Base-by-base conservation (phyloP, 2,113 vertebrate genomes). In the Solea solea region DNA sequence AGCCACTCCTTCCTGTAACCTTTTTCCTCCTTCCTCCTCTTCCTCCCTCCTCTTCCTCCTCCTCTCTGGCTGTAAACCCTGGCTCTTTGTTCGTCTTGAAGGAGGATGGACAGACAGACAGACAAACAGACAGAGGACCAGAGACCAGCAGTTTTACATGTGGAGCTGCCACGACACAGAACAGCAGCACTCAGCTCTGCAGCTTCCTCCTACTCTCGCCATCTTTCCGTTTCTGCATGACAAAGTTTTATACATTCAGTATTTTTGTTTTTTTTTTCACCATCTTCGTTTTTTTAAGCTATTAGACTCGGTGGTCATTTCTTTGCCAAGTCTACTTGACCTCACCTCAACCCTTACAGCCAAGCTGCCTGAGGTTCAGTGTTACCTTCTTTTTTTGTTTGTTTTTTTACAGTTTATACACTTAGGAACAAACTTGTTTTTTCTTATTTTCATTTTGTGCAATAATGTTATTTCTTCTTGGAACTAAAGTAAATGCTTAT, bases 401-500 rank as follows among this genome's bases (percentile, higher is more conserved):
- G n/a, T n/a, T 77, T 73, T 72, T 70, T 80, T 27, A 74, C 66
- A 72, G 45, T 67, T 78, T 60, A 66, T 68, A 71, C 73, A 94
- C 58, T 76, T 83, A 74, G 55, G 66, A 81, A 79, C 74, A 81
- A 81, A 73, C 13, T 0, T 11, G 14, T 11, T 48, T 12, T 2
- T 48, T 48, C 5, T 4, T 83, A 82, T 81, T 84, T 92, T 95
- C 82, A 67, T 94, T 95, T 96, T 94, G 96, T 98, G 96, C 97
- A 98, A 97, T 99, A 97, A 95, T 92, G 93, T 88, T 69, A 3
- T 67, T 75, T 64, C 54, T 67, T 81, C 81, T 86, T 50, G 64
- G 63, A 69, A 78, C 80, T 67, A 80, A 83, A 85, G 69, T 69
- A 79, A 84, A 93, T 94, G 93, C 94, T 96, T 95, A 96, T 97